phyloP scores from a whole-genome alignment of 2,888 invertebrate species.

The Andrena marginata region DNA sequence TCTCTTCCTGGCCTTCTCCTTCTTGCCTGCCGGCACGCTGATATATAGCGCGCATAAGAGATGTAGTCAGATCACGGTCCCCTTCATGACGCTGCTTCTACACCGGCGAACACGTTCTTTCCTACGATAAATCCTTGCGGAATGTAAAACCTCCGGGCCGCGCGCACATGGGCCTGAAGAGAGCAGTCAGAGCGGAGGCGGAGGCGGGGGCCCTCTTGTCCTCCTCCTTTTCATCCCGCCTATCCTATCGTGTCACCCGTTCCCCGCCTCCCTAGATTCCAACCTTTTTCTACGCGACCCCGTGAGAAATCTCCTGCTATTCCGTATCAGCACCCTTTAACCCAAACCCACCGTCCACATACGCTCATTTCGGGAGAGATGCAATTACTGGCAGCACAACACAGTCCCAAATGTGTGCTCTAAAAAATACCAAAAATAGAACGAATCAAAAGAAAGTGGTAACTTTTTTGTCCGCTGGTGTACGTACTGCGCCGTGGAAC shows the following conservation, averaged over 20 bases:
- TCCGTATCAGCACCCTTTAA: neutral
- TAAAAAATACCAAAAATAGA: too few relatives aligned
- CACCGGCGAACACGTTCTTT: constrained; percentile 81
- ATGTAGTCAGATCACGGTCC: constrained; percentile 82
- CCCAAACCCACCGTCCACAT: too few relatives aligned
- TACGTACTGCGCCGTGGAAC: too few relatives aligned
- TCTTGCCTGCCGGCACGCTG: constrained; percentile 70
- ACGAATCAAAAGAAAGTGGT: too few relatives aligned
- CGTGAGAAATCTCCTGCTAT: constrained; percentile 58
- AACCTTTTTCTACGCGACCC: constrained; percentile 29
- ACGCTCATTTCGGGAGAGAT: too few relatives aligned
- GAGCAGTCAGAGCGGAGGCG: constrained; percentile 43
- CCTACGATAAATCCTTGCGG: constrained; percentile 82
- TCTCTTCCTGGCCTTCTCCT: constrained; percentile 56
- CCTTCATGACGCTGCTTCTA: constrained; percentile 82
- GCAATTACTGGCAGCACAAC: too few relatives aligned
- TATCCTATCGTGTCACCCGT: constrained; percentile 16
- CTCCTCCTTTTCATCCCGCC: constrained; percentile 34
- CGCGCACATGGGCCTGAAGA: constrained; percentile 39
- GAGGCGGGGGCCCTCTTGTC: constrained; percentile 22
- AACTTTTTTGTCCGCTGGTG: too few relatives aligned
- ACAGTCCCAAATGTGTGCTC: too few relatives aligned
- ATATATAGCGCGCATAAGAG: constrained; percentile 81
- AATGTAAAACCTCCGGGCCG: constrained; percentile 79
- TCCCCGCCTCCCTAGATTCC: constrained; percentile 42